These are phyloP conservation scores for Drosophila seguyi DNA, from an alignment of 1,140 invertebrate species.

Conservation along the genomic window DNA sequence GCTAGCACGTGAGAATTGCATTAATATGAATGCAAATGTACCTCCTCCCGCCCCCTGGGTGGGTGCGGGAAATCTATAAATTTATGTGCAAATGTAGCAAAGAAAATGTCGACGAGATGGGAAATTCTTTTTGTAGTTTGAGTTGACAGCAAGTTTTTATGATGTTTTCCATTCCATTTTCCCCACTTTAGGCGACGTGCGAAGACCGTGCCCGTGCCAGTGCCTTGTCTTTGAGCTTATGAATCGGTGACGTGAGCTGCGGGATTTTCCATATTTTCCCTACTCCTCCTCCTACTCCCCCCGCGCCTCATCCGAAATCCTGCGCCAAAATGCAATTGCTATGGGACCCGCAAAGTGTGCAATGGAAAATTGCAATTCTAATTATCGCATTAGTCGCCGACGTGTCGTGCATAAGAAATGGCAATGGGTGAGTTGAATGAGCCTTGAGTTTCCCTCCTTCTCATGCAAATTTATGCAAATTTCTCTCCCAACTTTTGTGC, in stretches of 20 bases:
- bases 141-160: constrained; percentile 79
- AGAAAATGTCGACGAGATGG: constrained; percentile 50
- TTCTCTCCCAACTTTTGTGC: not conserved
- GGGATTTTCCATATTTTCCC: constrained; percentile 62
- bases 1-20: constrained; percentile 83
- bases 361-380: constrained; percentile 84
- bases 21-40: constrained; percentile 81
- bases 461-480: constrained; percentile 71
- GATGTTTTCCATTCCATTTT: constrained; percentile 46
- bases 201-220: constrained; percentile 25
- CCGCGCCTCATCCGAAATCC: not conserved
- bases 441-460: not conserved
- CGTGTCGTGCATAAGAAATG: constrained; percentile 83
- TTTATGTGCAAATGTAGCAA: constrained; percentile 79
- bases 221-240: constrained; percentile 68
- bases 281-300: too few species aligned
- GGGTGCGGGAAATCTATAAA: constrained; percentile 66
- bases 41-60: constrained; percentile 1
- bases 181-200: constrained; percentile 60
- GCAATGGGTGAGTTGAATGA: constrained; percentile 61
- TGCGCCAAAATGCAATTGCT: constrained; percentile 60
- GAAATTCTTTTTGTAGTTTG: constrained; percentile 66
- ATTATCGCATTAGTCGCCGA: constrained; percentile 82
- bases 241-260: constrained; percentile 70
- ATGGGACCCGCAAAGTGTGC: constrained; percentile 71